These are phyloP conservation scores for Amblyornis subalaris DNA, from an alignment of 2,113 vertebrate species.

Conservation along the genomic window DNA sequence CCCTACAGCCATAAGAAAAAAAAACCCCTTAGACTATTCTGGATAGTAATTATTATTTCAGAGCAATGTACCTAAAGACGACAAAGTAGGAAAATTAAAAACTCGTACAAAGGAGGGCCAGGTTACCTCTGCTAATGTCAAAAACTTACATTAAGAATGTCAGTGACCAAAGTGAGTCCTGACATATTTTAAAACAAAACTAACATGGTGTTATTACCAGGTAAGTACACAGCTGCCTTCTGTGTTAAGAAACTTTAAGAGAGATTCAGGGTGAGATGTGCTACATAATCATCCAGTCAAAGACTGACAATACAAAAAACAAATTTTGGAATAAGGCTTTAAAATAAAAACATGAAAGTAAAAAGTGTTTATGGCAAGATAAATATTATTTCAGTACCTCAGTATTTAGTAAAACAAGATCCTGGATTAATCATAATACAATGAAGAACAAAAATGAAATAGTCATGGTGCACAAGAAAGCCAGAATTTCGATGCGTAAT, in stretches of 20 bases:
- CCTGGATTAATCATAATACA: neutral
- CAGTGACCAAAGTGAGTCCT: constrained; percentile 13
- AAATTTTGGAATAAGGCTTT: constrained; percentile 14
- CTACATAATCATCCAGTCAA: constrained; percentile 24
- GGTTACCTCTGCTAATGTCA: neutral
- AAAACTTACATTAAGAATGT: neutral
- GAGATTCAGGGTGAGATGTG: neutral
- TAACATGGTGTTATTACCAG: neutral
- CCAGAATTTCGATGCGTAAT: neutral
- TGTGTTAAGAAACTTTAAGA: constrained; percentile 32
- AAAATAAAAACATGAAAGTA: constrained; percentile 17
- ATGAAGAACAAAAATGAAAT: constrained; percentile 12
- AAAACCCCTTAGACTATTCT: neutral
- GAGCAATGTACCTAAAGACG: neutral
- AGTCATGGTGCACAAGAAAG: neutral
- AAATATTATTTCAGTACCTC: constrained; percentile 13
- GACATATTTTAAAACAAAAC: constrained; percentile 3
- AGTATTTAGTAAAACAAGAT: constrained; percentile 14
- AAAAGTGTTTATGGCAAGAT: neutral
- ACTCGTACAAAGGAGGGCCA: neutral
- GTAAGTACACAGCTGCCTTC: constrained; percentile 26
- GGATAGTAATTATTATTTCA: neutral
- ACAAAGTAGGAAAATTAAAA: neutral
- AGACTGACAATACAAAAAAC: constrained; percentile 13
- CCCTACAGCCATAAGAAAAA: neutral